A percentile compares a stretch with the other conserved stretches of the same genome.
These are phyloP conservation scores for Lasioglossum zephyrum DNA, from an alignment of 2,888 invertebrate species.

Conservation along the genomic window DNA sequence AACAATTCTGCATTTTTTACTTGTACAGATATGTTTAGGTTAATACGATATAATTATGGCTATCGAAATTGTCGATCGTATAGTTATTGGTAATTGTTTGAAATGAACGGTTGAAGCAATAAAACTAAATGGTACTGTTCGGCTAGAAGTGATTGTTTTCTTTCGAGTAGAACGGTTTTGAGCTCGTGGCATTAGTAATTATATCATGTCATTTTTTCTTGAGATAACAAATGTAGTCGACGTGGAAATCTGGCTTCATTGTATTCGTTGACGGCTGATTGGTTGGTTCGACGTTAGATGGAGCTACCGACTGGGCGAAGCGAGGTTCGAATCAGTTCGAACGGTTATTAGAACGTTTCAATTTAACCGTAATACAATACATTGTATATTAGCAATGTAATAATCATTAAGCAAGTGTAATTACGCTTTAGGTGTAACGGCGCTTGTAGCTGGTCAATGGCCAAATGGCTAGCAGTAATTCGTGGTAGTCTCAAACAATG, in stretches of 20 bases:
- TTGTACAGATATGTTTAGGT: not conserved
- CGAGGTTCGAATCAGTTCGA: not conserved
- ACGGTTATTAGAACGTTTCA: slow-evolving; percentile 2
- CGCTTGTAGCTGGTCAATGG: not conserved
- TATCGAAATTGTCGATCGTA: not conserved
- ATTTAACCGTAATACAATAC: not conserved
- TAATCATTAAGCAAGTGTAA: not conserved
- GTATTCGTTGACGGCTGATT: slow-evolving; percentile 21
- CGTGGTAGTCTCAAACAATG: not conserved
- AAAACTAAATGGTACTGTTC: not conserved
- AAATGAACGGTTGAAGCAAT: not conserved
- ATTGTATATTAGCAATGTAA: not conserved
- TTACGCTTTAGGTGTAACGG: not conserved
- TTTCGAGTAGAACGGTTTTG: not conserved
- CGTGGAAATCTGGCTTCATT: slow-evolving; percentile 47
- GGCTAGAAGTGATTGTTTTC: not conserved
- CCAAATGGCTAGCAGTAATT: not conserved
- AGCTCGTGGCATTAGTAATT: not conserved
- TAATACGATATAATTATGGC: not conserved
- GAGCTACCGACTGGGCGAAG: slow-evolving; percentile 11
- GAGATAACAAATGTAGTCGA: slow-evolving; percentile 4
- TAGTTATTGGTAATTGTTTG: not conserved
- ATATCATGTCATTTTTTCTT: not conserved
- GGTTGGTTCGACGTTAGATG: slow-evolving; percentile 40
- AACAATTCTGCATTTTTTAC: not conserved